Percentiles rank a stretch among this genome's conserved stretches.
phyloP scores from a whole-genome alignment of 2,797 vertebrate species.

The Lutjanus argentimaculatus region DNA sequence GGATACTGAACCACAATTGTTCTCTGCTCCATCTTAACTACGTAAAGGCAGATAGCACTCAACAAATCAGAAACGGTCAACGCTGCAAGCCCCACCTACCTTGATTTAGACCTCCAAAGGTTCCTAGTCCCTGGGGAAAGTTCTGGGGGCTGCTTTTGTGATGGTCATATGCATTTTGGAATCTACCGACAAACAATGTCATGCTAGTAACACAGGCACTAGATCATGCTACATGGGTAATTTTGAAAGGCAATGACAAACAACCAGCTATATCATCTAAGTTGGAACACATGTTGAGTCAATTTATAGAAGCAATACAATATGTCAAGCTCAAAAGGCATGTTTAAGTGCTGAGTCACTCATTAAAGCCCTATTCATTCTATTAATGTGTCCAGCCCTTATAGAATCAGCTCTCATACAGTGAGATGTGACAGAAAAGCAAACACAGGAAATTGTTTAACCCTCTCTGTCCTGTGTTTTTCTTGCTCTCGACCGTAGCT shows the following conservation, averaged over 20 bases:
- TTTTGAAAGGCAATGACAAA: background rate
- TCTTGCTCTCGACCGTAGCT: background rate
- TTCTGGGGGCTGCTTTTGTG: too few species aligned
- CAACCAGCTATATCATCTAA: background rate
- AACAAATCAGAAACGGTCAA: too few species aligned
- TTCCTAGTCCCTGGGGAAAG: too few species aligned
- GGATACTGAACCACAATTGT: background rate
- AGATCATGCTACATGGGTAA: background rate
- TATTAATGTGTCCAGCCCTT: background rate
- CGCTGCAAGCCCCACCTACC: too few species aligned
- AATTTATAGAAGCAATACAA: background rate
- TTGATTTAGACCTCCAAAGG: too few species aligned
- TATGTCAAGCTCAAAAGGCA: background rate
- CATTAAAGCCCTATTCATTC: background rate
- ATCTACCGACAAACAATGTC: background rate
- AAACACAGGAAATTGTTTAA: slow-evolving; percentile 10
- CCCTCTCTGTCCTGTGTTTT: slow-evolving; percentile 2
- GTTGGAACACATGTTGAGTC: background rate
- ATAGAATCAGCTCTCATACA: background rate
- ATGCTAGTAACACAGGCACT: background rate
- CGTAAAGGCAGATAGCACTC: background rate
- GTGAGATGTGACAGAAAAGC: slow-evolving; percentile 5
- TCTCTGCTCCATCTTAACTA: background rate
- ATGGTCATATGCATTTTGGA: too few species aligned
- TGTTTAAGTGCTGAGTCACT: background rate